Evolutionary conservation across 2,888 invertebrate genomes (phyloP).

Genomic region (Mellilla xanthometata): DNA sequence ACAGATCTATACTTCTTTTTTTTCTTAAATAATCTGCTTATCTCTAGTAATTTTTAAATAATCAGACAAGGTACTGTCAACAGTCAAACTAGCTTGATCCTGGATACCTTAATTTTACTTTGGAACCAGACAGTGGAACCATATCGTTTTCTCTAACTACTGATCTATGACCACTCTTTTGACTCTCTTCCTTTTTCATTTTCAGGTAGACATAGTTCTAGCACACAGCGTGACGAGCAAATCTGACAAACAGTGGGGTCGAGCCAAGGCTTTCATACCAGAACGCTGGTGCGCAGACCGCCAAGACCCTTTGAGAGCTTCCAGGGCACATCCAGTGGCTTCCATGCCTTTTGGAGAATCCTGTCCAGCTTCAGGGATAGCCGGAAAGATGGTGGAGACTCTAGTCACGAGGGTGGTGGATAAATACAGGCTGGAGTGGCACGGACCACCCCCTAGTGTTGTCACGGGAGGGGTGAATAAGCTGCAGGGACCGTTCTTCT

Average conservation of each 20-base stretch:
- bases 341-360: constrained; percentile 65
- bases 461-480: constrained; percentile 62
- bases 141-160: too few species aligned
- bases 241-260: constrained; percentile 63
- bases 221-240: constrained; percentile 70
- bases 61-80: too few species aligned
- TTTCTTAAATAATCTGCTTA: too few species aligned
- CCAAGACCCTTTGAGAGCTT: constrained; percentile 59
- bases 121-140: too few species aligned
- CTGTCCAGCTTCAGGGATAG: constrained; percentile 62
- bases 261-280: constrained; percentile 66
- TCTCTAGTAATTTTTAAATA: too few species aligned
- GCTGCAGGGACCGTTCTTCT: constrained; percentile 65
- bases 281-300: constrained; percentile 68
- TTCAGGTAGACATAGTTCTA: constrained; percentile 71
- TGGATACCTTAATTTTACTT: too few species aligned
- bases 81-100: too few species aligned
- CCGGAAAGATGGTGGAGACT: constrained; percentile 54
- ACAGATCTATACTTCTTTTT: too few species aligned
- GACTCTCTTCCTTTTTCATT: too few species aligned
- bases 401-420: constrained; percentile 57
- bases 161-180: too few species aligned
- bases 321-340: constrained; percentile 60
- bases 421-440: constrained; percentile 73
- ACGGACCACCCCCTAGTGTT: constrained; percentile 59